A percentile compares a stretch with the other conserved stretches of the same genome.
Evolutionary conservation across 35 echinoderm and acorn worm genomes (phyloP).

Genomic region (Lytechinus pictus): DNA sequence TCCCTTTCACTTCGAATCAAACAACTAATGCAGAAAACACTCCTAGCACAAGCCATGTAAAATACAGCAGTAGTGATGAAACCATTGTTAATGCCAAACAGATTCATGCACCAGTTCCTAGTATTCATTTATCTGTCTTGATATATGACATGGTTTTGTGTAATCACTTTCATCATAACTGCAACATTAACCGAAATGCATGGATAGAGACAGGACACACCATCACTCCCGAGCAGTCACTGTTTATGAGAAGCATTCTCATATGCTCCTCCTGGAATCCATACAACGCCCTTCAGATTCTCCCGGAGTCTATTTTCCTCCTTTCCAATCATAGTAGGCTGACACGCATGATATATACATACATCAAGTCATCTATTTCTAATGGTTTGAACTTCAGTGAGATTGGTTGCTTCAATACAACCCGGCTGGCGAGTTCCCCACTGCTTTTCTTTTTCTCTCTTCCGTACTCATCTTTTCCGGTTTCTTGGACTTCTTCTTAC

Average conservation of each 20-base stretch:
- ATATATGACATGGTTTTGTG: background rate
- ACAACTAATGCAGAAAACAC: background rate
- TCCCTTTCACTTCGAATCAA: background rate
- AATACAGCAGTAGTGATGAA: no score
- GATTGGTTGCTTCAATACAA: slow-evolving; percentile 41
- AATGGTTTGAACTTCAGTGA: background rate
- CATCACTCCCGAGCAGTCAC: background rate
- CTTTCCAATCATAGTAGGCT: background rate
- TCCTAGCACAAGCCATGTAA: background rate
- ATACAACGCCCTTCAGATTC: background rate
- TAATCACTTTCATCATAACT: background rate
- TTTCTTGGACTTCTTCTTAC: slow-evolving; percentile 69
- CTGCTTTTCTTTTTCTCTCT: slow-evolving; percentile 41
- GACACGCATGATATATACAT: background rate
- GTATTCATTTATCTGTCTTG: no score
- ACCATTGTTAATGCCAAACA: no score
- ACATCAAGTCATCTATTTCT: background rate
- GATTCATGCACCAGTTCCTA: no score
- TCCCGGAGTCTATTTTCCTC: background rate
- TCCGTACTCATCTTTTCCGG: background rate
- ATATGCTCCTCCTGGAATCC: background rate
- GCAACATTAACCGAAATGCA: background rate
- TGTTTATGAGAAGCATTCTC: background rate
- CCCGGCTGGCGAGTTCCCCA: slow-evolving; percentile 51
- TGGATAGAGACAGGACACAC: background rate